Conservation (phyloP, 2,888 invertebrate genomes). For the Nephrocerus scutellatus region DNA sequence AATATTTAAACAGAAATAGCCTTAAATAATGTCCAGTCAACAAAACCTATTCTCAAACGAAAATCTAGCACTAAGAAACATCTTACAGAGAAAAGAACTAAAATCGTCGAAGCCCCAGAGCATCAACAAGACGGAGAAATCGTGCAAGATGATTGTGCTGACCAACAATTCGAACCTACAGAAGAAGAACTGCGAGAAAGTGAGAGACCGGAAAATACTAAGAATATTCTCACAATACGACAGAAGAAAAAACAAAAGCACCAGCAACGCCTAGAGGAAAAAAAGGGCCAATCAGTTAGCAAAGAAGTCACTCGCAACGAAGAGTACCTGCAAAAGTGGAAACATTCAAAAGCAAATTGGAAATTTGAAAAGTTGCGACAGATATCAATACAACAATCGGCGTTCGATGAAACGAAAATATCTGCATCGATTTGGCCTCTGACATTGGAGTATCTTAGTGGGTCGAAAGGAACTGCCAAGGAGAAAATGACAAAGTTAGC, state of each 20-base stretch:
- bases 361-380: slow-evolving; percentile 74
- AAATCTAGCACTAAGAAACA: slow-evolving; percentile 27
- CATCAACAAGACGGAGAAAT: slow-evolving; percentile 9
- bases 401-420: slow-evolving; percentile 56
- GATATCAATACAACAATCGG: slow-evolving; percentile 66
- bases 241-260: slow-evolving; percentile 60
- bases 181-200: slow-evolving; percentile 39
- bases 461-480: slow-evolving; percentile 61
- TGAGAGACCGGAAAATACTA: slow-evolving; percentile 39
- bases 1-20: neutral
- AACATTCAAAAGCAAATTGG: slow-evolving; percentile 62
- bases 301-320: slow-evolving; percentile 56
- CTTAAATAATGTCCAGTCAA: slow-evolving; percentile 5
- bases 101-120: neutral
- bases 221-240: slow-evolving; percentile 55
- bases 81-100: slow-evolving; percentile 8
- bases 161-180: slow-evolving; percentile 35
- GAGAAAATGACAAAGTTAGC: slow-evolving; percentile 57
- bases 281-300: slow-evolving; percentile 51
- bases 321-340: slow-evolving; percentile 67
- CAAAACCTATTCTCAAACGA: slow-evolving; percentile 4
- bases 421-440: slow-evolving; percentile 58
- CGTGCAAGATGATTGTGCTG: slow-evolving; percentile 46
- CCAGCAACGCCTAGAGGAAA: slow-evolving; percentile 52
- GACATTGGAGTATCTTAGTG: slow-evolving; percentile 64